Conservation (phyloP, 2,113 vertebrate species). For the Menidia beryllina region DNA sequence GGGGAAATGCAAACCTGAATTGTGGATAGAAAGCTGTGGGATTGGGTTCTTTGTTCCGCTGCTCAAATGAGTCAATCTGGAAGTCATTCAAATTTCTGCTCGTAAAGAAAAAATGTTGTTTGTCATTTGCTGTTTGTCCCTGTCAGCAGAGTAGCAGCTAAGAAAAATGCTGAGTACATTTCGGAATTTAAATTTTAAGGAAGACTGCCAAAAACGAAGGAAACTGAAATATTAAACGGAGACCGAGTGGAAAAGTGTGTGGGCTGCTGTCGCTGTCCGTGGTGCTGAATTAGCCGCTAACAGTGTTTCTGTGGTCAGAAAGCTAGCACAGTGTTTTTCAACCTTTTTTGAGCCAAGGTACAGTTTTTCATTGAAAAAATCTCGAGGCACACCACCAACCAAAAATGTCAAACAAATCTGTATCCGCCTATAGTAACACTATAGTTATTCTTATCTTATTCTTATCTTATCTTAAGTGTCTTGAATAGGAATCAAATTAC, state of each 20-base stretch:
- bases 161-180: neutral
- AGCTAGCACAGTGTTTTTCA: no score
- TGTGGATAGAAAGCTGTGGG: neutral
- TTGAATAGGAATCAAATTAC: neutral
- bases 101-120: neutral
- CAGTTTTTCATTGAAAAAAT: no score
- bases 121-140: neutral
- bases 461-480: no score
- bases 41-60: neutral
- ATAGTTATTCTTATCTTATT: no score
- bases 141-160: neutral
- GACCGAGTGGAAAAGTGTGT: neutral
- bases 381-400: no score
- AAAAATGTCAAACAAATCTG: no score
- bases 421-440: no score
- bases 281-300: slow-evolving; percentile 7
- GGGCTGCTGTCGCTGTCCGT: slow-evolving; percentile 6
- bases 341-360: no score
- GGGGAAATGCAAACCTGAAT: neutral
- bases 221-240: neutral
- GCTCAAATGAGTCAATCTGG: neutral
- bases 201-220: neutral
- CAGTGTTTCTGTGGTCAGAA: slow-evolving; percentile 6
- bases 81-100: neutral
- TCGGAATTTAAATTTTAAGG: neutral